phyloP scores from a whole-genome alignment of 2,888 invertebrate genomes.

The Formica aserva region DNA sequence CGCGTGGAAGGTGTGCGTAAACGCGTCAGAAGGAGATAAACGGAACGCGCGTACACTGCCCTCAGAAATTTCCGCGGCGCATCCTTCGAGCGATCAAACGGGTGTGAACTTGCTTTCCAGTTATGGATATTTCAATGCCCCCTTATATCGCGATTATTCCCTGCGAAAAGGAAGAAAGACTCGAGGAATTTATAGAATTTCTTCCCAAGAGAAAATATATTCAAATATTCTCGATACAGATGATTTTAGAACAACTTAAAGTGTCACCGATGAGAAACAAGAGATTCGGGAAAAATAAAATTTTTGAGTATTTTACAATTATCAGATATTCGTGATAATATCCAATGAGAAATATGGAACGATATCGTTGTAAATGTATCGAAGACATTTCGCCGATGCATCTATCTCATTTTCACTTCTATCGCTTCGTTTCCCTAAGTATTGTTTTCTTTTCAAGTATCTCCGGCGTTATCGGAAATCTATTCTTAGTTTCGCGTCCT shows the following conservation, averaged over 20 bases:
- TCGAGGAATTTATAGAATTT: not conserved
- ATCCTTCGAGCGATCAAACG: not conserved
- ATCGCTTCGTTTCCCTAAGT: not conserved
- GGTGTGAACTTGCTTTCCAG: not conserved
- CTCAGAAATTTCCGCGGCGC: conserved; percentile 7
- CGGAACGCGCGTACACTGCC: conserved; percentile 17
- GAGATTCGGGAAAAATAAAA: not conserved
- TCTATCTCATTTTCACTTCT: not conserved
- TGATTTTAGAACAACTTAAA: too few species aligned
- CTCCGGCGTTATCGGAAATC: not conserved
- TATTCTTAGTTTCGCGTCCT: conserved; percentile 26
- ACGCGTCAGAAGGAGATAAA: conserved; percentile 19
- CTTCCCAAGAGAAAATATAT: too few species aligned
- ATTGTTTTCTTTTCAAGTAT: not conserved
- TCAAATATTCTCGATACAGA: not conserved
- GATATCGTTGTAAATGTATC: not conserved
- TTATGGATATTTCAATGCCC: not conserved
- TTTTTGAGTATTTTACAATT: not conserved
- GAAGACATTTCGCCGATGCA: not conserved
- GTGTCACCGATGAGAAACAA: not conserved
- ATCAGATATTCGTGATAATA: not conserved
- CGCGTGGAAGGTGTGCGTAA: conserved; percentile 14
- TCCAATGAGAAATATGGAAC: not conserved
- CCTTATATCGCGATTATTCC: not conserved
- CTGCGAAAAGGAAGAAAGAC: not conserved